Base-by-base conservation (phyloP, 2,888 invertebrate species). In the Stomorhina lunata region DNA sequence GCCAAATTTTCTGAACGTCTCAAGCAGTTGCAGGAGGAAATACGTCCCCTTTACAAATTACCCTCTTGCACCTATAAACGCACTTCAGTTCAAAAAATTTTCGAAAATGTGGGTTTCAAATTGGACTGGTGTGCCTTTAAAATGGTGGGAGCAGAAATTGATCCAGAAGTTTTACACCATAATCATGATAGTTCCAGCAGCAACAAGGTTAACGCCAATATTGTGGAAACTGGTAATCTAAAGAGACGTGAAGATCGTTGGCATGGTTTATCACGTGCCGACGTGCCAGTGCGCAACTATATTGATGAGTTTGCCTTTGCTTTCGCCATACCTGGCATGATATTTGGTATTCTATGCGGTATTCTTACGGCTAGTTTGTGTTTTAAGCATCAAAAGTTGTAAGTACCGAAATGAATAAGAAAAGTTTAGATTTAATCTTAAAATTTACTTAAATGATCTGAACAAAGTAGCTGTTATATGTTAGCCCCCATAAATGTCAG, bases 101-200 rank as follows among this genome's bases (percentile, higher is more conserved):
- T 98, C 90, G 93, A 96, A 83, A 94, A 95, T 80, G 94, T 94
- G 7, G 95, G 95, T 0, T 94, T 97, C 86, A 93, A 94, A 34
- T 90, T 97, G 15, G 97, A 98, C 89, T 98, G 97, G 97, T 98
- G 97, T 87, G 95, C 95, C 66, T 97, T 97, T 89, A 93, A 94
- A 90, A 92, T 97, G 93, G 95, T 96, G 88, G 91, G 93, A 5
- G 86, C 88, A 6, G 90, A 90, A 32, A 87, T 90, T 7, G 88
- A 88, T 57, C 90, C 91, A 0, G 91, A 90, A 81, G 88, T 90
- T 40, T 85, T 90, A 7, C 90, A 89, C 57, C 91, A 91, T 57
- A 91, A 89, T 69, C 89, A 90, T 40, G 88, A 87, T n/a, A 85
- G 83, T 72, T 80, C 81, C 22, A 81, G 45, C 7, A 73, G 53